Percentiles rank a stretch among this genome's conserved stretches.
Conservation (phyloP, 2,888 invertebrate species). For the Chymomyza procnemis region DNA sequence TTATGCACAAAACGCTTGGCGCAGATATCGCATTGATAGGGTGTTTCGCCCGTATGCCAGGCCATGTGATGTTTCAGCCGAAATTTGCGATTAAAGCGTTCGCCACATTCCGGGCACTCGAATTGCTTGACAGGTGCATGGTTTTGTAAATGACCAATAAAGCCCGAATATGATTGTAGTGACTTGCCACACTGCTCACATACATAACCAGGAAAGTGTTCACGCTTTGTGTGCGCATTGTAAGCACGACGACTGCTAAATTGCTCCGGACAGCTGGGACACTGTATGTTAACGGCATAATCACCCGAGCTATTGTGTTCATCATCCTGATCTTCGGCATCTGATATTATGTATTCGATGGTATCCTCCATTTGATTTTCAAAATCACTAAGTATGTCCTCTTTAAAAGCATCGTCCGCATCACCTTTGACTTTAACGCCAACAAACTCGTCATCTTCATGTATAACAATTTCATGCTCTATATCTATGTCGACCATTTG, state of each 20-base stretch:
- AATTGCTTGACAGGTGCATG: conserved; percentile 64
- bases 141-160: conserved; percentile 61
- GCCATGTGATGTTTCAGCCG: conserved; percentile 67
- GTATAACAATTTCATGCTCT: conserved; percentile 60
- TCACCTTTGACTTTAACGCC: conserved; percentile 24
- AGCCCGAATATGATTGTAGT: conserved; percentile 61
- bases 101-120: conserved; percentile 65
- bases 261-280: conserved; percentile 56
- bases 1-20: conserved; percentile 66
- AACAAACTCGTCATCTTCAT: conserved; percentile 39
- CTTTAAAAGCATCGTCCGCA: conserved; percentile 26
- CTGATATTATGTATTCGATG: conserved; percentile 57
- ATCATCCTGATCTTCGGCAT: conserved; percentile 39
- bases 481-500: conserved; percentile 57
- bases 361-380: conserved; percentile 59
- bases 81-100: conserved; percentile 59
- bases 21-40: conserved; percentile 64
- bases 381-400: conserved; percentile 54
- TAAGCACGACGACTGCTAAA: conserved; percentile 55
- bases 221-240: conserved; percentile 60
- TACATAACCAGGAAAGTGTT: conserved; percentile 64
- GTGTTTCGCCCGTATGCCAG: conserved; percentile 66
- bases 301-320: conserved; percentile 57
- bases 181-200: conserved; percentile 70
- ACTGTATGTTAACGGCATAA: conserved; percentile 54